Conservation (phyloP, 2,888 invertebrate genomes). For the Agrypnus murinus region DNA sequence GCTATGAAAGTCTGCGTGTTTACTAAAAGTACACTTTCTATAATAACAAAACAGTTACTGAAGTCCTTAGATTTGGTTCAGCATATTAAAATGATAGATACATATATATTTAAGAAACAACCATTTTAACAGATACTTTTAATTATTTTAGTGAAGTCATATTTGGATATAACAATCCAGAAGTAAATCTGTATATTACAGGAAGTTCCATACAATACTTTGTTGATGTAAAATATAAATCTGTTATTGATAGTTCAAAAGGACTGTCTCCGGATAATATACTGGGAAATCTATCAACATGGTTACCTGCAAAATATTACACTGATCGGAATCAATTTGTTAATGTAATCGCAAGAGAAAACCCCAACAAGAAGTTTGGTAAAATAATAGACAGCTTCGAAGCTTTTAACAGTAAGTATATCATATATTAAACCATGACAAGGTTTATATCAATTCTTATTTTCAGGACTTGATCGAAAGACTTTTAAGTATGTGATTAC, state of each 20-base stretch:
- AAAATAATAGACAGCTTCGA: constrained; percentile 57
- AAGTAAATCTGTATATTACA: constrained; percentile 83
- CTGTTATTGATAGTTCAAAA: constrained; percentile 74
- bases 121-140: neutral
- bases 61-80: too few species aligned
- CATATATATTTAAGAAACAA: too few species aligned
- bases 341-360: constrained; percentile 58
- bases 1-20: too few species aligned
- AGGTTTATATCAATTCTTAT: constrained; percentile 59
- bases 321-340: constrained; percentile 59
- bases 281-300: constrained; percentile 60
- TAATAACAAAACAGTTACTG: too few species aligned
- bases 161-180: constrained; percentile 92
- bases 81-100: too few species aligned
- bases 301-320: constrained; percentile 64
- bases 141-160: constrained; percentile 81
- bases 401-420: constrained; percentile 38
- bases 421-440: neutral
- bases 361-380: constrained; percentile 63
- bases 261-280: constrained; percentile 60
- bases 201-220: constrained; percentile 89
- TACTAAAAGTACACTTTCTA: too few species aligned
- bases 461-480: constrained; percentile 61
- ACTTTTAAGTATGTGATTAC: constrained; percentile 84
- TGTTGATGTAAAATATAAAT: constrained; percentile 82